Conservation (phyloP, 1,140 invertebrate species). For the Apis florea region DNA sequence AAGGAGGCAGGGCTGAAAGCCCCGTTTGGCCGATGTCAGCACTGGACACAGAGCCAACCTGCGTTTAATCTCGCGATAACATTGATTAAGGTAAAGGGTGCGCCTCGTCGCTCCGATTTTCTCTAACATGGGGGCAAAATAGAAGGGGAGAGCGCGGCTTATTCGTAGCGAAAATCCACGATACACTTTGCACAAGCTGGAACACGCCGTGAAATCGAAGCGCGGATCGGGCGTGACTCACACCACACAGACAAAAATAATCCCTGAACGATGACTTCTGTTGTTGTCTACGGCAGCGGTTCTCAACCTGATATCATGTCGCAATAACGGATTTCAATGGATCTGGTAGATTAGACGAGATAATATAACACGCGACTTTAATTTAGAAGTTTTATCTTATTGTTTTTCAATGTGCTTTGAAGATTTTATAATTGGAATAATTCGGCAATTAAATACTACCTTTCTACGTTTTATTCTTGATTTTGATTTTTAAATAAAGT, state of each 20-base stretch:
- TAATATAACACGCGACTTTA: too few relatives aligned
- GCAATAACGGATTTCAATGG: too few relatives aligned
- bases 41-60: not conserved
- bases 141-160: not conserved
- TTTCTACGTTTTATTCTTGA: too few relatives aligned
- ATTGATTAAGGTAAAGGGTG: constrained; percentile 48
- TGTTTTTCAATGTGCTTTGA: too few relatives aligned
- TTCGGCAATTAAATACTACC: too few relatives aligned
- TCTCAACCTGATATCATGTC: too few relatives aligned
- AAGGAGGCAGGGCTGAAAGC: not conserved
- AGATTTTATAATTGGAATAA: too few relatives aligned
- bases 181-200: not conserved
- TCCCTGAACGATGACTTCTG: not conserved
- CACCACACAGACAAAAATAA: not conserved
- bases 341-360: too few relatives aligned
- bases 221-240: not conserved
- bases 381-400: too few relatives aligned
- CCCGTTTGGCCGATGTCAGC: not conserved
- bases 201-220: not conserved
- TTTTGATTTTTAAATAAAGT: too few relatives aligned
- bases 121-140: not conserved
- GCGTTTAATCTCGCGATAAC: constrained; percentile 45
- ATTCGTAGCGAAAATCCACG: not conserved
- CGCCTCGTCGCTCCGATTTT: not conserved
- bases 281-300: too few relatives aligned